phyloP scores from a whole-genome alignment of 2,113 vertebrate species.

The Oncorhynchus masou region DNA sequence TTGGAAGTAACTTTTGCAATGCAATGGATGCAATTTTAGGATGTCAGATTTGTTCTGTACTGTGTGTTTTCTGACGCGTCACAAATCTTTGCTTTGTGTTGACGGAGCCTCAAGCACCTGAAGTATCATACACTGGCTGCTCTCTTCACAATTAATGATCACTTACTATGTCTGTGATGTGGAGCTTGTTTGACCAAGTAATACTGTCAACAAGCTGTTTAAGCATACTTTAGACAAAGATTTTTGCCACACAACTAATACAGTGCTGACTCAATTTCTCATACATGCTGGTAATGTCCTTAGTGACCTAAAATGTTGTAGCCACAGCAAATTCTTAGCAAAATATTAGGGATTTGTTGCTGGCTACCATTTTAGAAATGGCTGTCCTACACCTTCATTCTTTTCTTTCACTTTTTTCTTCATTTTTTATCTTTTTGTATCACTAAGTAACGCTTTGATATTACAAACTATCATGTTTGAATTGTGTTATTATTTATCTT shows the following conservation, averaged over 20 bases:
- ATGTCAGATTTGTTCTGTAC: neutral
- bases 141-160: slow-evolving; percentile 40
- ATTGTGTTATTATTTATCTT: neutral
- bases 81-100: slow-evolving; percentile 37
- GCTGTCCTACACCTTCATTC: slow-evolving; percentile 8
- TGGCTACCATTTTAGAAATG: slow-evolving; percentile 10
- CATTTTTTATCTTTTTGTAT: neutral
- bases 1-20: neutral
- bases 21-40: neutral
- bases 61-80: slow-evolving; percentile 7
- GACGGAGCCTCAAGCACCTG: slow-evolving; percentile 25
- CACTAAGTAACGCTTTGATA: neutral
- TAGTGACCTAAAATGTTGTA: slow-evolving; percentile 24
- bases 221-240: slow-evolving; percentile 43
- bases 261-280: slow-evolving; percentile 62
- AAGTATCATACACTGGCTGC: slow-evolving; percentile 34
- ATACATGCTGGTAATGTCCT: slow-evolving; percentile 74
- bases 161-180: slow-evolving; percentile 44
- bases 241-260: slow-evolving; percentile 71
- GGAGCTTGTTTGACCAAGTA: slow-evolving; percentile 18
- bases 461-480: neutral
- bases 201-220: slow-evolving; percentile 23
- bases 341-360: neutral
- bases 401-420: neutral
- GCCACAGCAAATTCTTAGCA: neutral